Evolutionary conservation across 2,888 invertebrate genomes (phyloP), one percentile per base, ranked within the genome.

Genomic region (Drosophila conformis): DNA sequence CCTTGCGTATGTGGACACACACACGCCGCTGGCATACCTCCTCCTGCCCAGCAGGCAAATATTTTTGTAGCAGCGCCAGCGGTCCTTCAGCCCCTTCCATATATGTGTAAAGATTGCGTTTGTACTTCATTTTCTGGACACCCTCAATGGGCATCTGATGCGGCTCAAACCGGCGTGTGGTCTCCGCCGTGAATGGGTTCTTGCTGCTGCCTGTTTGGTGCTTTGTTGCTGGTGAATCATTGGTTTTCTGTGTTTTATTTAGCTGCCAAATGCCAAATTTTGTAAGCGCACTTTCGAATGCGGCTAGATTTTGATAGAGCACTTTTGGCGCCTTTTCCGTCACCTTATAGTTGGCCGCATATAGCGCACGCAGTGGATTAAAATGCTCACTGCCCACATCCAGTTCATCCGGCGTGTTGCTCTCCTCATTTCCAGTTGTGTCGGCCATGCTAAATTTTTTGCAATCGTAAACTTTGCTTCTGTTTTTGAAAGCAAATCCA

Each of bases 291-390:
- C 94, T 92, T 69, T 95, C 94, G 87, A 94, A 97, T 83, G 95
- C 95, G 2, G 94, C 93, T 62, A 97, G 74, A 91, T 96, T 97
- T 91, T 97, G 96, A 84, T 95, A 96, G 31, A 95, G 95, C 0
- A 96, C 96, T 69, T 94, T 93, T 25, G 94, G 90, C 5, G 94
- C 93, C 0, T 96, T 95, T 21, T 95, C 83, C 65, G 93, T 93
- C 0, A 94, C 86, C 80, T 80, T 82, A 21, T 84, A 84, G 4
- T 94, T 94, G 1, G 94, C 78, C 0, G 95, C 94, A 80, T 95
- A 95, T 18, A 97, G 92, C 0, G 95, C 96, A 90, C 95, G 95
- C 3, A 96, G 46, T 0, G 97, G 95, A 93, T 97, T 95, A 82
- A 96, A 97, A 57, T 93, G 90, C 10, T 94, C 94, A 90, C 95